Evolutionary conservation across 2,888 invertebrate genomes (phyloP), one percentile per base, ranked within the genome.

Genomic region (Polydrusus tereticollis): DNA sequence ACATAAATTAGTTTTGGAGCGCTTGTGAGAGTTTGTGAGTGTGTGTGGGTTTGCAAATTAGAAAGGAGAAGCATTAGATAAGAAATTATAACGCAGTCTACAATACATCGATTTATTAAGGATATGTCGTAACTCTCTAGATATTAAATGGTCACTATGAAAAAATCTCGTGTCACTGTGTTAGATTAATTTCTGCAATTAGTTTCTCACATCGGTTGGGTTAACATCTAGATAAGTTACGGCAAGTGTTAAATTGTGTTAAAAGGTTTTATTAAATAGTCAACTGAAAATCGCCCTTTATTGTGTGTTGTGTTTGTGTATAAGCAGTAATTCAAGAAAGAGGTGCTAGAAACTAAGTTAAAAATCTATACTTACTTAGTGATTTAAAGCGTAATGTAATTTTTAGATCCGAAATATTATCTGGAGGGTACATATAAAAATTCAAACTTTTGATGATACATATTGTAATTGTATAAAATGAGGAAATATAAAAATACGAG

Each of bases 291-390:
- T 55, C 52, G 52, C 52, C 52, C 52, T 55, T 55, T 29, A 55
- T 55, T 55, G 52, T 55, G 52, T 55, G 52, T 29, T 55, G 47
- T 55, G 52, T 55, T 55, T 55, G 52, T 55, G 52, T 29, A 29
- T 55, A 16, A 29, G 52, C 16, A 18, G 12, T 10, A 18, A 45
- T 55, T 10, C n/a, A n/a, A n/a, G n/a, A n/a, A 55, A 26, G 26
- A 26, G 10, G 18, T 47, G 47, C 12, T 52, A 6, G 14, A 52
- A 20, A 18, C 16, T 29, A 16, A 29, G 29, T 29, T 14, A 16
- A 16, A 55, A 14, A 29, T 16, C 14, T 16, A 29, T 55, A 55
- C 33, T n/a, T 47, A 26, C 47, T 20, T 47, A n/a, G 21, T n/a
- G 12, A 26, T n/a, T 41, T 20, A 47, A 47, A 21, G 12, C n/a